Evolutionary conservation across 2,797 vertebrate species (phyloP).

Genomic region (Distichodus sexfasciatus): DNA sequence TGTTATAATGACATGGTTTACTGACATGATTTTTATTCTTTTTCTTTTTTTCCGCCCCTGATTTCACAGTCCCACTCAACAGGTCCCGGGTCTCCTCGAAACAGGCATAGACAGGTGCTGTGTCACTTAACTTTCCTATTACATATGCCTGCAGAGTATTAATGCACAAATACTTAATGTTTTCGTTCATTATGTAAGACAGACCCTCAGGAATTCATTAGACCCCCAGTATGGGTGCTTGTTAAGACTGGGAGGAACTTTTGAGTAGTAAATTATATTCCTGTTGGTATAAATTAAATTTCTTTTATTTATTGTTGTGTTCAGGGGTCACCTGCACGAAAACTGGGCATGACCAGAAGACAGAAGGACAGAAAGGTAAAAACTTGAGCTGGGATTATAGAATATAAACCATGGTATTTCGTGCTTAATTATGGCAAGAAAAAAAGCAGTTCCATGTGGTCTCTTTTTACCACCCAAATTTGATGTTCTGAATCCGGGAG

Average conservation of each 20-base stretch:
- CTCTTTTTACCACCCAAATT: no score
- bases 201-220: not conserved
- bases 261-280: not conserved
- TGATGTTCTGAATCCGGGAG: no score
- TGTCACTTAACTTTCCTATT: not conserved
- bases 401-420: no score
- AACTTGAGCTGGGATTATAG: not conserved
- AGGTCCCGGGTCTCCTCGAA: slow-evolving; percentile 26
- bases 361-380: slow-evolving; percentile 61
- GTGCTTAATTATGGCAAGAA: no score
- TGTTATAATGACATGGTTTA: not conserved
- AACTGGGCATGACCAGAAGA: slow-evolving; percentile 70
- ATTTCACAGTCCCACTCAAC: slow-evolving; percentile 50
- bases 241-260: not conserved
- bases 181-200: no score
- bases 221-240: not conserved
- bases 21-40: not conserved
- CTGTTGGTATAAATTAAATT: not conserved
- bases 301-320: not conserved
- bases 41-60: not conserved
- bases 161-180: no score
- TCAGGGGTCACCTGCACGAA: slow-evolving; percentile 67
- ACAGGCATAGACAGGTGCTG: slow-evolving; percentile 63
- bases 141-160: not conserved
- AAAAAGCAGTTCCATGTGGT: no score